Evolutionary conservation across 2,888 invertebrate genomes (phyloP).

Genomic region (Chalcis sispes): DNA sequence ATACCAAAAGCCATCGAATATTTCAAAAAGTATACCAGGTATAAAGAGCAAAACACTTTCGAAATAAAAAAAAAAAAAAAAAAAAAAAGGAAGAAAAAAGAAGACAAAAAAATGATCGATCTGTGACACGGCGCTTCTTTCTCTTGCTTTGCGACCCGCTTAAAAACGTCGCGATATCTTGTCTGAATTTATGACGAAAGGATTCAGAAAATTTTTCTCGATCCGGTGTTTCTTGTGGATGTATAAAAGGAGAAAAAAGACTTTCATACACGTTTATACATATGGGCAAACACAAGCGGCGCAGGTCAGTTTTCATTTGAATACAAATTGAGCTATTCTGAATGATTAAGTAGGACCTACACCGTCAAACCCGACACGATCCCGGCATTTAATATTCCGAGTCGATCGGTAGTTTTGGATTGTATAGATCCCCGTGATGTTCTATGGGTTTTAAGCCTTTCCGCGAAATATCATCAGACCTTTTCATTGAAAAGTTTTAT

Average conservation of each 20-base stretch:
- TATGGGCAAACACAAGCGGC: not conserved
- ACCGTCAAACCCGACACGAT: not conserved
- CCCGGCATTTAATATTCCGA: slow-evolving; percentile 22
- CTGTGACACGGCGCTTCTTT: slow-evolving; percentile 1
- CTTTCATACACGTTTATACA: too few species aligned
- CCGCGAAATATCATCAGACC: slow-evolving; percentile 16
- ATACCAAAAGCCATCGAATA: too few species aligned
- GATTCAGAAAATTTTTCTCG: slow-evolving; percentile 15
- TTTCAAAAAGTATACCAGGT: too few species aligned
- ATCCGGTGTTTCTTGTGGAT: not conserved
- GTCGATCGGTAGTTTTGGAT: not conserved
- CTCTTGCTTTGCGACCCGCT: not conserved
- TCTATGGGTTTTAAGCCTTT: not conserved
- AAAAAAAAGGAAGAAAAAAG: too few species aligned
- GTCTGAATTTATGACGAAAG: slow-evolving; percentile 19
- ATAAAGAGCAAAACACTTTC: not conserved
- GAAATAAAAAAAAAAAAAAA: too few species aligned
- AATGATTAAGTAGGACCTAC: slow-evolving; percentile 19
- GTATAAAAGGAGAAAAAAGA: slow-evolving; percentile 1
- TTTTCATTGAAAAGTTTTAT: not conserved
- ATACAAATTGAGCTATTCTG: slow-evolving; percentile 53
- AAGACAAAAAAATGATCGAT: slow-evolving; percentile 35
- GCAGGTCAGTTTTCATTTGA: slow-evolving; percentile 53
- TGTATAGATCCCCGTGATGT: not conserved
- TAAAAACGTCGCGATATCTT: slow-evolving; percentile 7